Evolutionary conservation across 2,797 vertebrate species (phyloP), one percentile per base, ranked within the genome.

Genomic region (Amblyopsis hoosieri): DNA sequence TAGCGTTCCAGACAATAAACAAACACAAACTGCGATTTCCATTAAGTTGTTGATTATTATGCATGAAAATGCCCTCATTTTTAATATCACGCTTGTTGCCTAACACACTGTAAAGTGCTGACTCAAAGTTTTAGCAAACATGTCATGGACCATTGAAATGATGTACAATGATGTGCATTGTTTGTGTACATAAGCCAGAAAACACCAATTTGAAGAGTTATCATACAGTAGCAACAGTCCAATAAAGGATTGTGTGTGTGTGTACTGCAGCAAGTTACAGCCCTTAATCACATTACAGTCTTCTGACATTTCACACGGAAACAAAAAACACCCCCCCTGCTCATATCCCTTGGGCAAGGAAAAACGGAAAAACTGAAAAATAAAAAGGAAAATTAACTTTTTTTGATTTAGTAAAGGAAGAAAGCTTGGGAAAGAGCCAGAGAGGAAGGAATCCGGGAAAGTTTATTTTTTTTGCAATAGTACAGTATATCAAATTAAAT

Each of bases 61-160:
- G 12, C 45, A 48, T 19, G 49, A 63, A 53, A 53, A 33, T 52
- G 19, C 52, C 47, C 12, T 53, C 47, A 42, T 17, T 47, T 67
- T 68, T 52, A 60, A 63, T 63, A 23, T 59, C 46, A 42, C 17
- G 56, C 51, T 67, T 13, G 47, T 14, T 57, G 62, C 45, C 42
- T 45, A 58, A 80, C 69, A 63, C 48, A 49, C 63, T 45, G 33
- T 15, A 60, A 72, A 73, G 60, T 57, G 74, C 81, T 79, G 76
- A 83, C 62, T 85, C 14, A 61, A 60, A 45, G 45, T 19, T 47
- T 79, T 15, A 52, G 67, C 59, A 60, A 46, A 67, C 52, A 71
- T 1, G 59, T 73, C 74, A 76, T 67, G 61, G 64, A 64, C 65
- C 71, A 80, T 75, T 84, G 69, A 75, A 33, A 62, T 42, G 78